A percentile compares a stretch with the other conserved stretches of the same genome.
Evolutionary conservation across 2,113 vertebrate genomes (phyloP).

Genomic region (Onychostoma macrolepis): DNA sequence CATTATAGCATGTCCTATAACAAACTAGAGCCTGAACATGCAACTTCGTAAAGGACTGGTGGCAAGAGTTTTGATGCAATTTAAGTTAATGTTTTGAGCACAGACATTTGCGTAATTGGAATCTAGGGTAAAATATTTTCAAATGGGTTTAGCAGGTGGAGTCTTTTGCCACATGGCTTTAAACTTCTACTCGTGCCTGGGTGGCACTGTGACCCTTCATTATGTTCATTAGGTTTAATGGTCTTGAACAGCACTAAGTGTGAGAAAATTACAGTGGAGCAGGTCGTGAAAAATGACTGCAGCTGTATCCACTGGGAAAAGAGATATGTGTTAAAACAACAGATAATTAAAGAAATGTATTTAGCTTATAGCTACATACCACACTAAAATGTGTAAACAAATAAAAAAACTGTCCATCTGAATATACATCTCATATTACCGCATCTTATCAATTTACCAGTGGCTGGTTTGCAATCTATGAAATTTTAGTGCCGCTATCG

Average conservation of each 20-base stretch:
- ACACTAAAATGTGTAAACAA: not conserved
- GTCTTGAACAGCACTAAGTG: conserved; percentile 19
- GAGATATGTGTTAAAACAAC: conserved; percentile 30
- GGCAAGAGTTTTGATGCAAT: not conserved
- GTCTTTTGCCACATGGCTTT: not conserved
- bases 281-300: conserved; percentile 14
- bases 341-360: conserved; percentile 12
- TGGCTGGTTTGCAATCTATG: not conserved
- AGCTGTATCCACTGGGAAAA: not conserved
- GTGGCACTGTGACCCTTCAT: conserved; percentile 22
- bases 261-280: conserved; percentile 31
- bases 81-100: not conserved
- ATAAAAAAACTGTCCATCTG: not conserved
- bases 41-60: not conserved
- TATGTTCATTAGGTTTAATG: conserved; percentile 46
- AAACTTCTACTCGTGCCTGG: conserved; percentile 1
- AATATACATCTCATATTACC: no score
- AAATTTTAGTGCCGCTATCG: not conserved
- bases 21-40: not conserved
- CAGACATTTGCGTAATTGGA: not conserved
- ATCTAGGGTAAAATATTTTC: not conserved
- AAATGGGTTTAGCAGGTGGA: not conserved
- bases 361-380: not conserved
- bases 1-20: not conserved
- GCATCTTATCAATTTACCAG: not conserved